Evolutionary conservation across 2,797 vertebrate species (phyloP).

Genomic region (Astyanax mexicanus): DNA sequence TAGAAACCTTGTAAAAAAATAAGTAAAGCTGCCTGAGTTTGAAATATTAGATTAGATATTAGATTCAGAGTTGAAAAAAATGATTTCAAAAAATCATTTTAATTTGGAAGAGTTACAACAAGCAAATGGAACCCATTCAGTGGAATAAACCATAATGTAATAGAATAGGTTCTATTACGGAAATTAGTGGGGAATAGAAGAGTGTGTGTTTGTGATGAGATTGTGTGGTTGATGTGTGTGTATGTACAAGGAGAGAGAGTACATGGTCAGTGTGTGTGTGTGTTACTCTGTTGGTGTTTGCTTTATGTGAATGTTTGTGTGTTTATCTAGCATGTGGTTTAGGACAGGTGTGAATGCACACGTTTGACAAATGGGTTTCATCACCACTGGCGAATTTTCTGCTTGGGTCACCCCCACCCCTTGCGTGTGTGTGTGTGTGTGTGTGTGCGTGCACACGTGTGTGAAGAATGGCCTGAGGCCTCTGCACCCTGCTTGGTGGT

Average conservation of each 20-base stretch:
- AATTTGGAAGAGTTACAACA: no score
- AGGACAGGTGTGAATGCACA: conserved; percentile 24
- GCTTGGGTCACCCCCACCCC: conserved; percentile 32
- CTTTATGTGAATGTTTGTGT: conserved; percentile 6
- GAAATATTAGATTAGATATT: no score
- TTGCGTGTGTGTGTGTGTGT: conserved; percentile 16
- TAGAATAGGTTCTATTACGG: neutral
- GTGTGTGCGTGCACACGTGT: conserved; percentile 23
- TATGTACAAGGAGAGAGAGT: neutral
- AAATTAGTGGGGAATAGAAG: neutral
- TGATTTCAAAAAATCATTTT: no score
- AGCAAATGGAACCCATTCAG: no score
- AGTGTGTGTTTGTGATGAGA: neutral
- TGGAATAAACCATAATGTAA: no score
- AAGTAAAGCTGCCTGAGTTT: no score
- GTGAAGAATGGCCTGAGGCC: conserved; percentile 44
- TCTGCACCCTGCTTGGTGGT: conserved; percentile 65
- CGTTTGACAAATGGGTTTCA: conserved; percentile 51
- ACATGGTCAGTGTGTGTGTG: neutral
- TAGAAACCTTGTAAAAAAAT: no score
- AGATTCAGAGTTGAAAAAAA: no score
- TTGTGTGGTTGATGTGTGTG: neutral
- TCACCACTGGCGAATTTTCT: conserved; percentile 29
- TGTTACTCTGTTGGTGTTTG: conserved; percentile 33
- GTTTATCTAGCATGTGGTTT: conserved; percentile 42